Conservation (phyloP, 2,113 vertebrate genomes). For the Scatophagus argus region DNA sequence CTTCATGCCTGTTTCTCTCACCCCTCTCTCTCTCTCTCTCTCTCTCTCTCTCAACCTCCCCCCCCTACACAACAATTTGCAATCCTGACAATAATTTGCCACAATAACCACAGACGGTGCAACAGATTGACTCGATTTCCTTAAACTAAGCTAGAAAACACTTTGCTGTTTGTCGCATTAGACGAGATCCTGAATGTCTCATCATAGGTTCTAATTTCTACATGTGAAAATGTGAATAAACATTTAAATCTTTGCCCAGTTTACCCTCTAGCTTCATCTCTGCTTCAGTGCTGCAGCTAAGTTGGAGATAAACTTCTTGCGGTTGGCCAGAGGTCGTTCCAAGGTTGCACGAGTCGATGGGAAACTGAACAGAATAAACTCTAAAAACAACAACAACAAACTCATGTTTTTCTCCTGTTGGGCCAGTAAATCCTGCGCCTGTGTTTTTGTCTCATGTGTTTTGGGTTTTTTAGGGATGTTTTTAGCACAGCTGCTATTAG, state of each 20-base stretch:
- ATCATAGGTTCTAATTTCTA: neutral
- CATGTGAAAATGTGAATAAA: neutral
- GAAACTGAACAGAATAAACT: slow-evolving; percentile 41
- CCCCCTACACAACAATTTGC: neutral
- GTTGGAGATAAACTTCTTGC: slow-evolving; percentile 18
- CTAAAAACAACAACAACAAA: slow-evolving; percentile 49
- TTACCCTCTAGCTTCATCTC: neutral
- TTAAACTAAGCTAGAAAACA: neutral
- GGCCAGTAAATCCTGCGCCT: slow-evolving; percentile 70
- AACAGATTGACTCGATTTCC: neutral
- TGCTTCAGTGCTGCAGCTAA: neutral
- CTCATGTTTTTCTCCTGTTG: slow-evolving; percentile 37
- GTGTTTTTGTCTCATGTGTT: slow-evolving; percentile 75
- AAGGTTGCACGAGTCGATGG: slow-evolving; percentile 53
- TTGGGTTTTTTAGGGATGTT: slow-evolving; percentile 76
- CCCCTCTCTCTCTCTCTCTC: neutral
- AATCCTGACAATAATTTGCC: neutral
- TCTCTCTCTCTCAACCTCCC: too few species aligned
- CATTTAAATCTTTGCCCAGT: neutral
- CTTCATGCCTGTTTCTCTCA: slow-evolving; percentile 46
- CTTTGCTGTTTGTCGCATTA: neutral
- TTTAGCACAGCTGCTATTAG: slow-evolving; percentile 81
- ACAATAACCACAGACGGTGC: neutral
- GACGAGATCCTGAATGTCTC: neutral
- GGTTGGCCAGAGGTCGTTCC: slow-evolving; percentile 32